Conservation (phyloP, 2,888 invertebrate species). For the Anodontia alba region DNA sequence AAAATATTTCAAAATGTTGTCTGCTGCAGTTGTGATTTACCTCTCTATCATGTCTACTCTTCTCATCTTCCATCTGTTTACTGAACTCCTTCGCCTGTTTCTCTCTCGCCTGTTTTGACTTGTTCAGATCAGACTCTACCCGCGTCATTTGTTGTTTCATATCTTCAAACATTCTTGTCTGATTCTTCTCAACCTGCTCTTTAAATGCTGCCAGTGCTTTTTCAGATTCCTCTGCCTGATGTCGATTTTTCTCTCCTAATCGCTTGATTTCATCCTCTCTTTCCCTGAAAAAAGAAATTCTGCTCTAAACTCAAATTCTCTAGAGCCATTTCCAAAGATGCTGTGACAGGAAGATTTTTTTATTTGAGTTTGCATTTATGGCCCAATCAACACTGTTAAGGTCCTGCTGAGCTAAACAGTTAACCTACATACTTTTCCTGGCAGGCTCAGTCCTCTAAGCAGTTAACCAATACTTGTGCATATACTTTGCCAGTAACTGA, state of each 20-base stretch:
- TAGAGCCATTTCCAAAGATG: no score
- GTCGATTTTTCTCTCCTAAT: slow-evolving; percentile 73
- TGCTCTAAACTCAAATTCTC: no score
- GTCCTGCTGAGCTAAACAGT: no score
- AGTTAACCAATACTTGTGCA: no score
- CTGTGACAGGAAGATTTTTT: no score
- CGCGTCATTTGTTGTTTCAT: slow-evolving; percentile 84
- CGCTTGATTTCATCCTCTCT: slow-evolving; percentile 80
- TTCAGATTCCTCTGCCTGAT: slow-evolving; percentile 79
- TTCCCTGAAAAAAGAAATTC: slow-evolving; percentile 73
- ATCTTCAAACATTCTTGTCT: slow-evolving; percentile 81
- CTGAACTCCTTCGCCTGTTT: slow-evolving; percentile 82
- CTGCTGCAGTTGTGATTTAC: no score
- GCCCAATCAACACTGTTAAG: no score
- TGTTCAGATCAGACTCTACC: slow-evolving; percentile 80
- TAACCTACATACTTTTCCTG: no score
- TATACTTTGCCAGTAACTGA: no score
- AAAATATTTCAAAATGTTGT: no score
- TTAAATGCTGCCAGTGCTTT: slow-evolving; percentile 82
- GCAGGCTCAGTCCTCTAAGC: no score
- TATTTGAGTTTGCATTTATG: no score
- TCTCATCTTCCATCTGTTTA: slow-evolving; percentile 79
- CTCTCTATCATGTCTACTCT: slow-evolving; percentile 78
- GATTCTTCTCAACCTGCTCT: slow-evolving; percentile 82
- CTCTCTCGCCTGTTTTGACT: slow-evolving; percentile 82